These are phyloP conservation scores for Drosophila bunnanda DNA, from an alignment of 2,888 invertebrate genomes.

Conservation along the genomic window DNA sequence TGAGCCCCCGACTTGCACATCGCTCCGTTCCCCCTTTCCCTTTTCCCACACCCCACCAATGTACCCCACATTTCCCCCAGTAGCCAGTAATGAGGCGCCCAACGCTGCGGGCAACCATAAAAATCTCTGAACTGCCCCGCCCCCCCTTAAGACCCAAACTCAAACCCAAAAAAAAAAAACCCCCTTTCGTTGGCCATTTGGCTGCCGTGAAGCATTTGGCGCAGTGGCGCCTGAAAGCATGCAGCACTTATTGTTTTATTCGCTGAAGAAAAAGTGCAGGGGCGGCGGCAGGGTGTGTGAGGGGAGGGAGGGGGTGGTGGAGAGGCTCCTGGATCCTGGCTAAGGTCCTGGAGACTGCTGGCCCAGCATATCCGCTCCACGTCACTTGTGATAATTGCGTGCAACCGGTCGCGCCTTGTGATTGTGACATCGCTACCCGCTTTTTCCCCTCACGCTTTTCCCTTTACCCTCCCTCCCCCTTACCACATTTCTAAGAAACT, in stretches of 20 bases:
- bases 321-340: not conserved
- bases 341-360: conserved; percentile 32
- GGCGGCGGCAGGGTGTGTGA: not conserved
- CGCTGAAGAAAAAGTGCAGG: conserved; percentile 51
- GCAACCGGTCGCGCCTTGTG: conserved; percentile 64
- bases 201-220: conserved; percentile 67
- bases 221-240: conserved; percentile 77
- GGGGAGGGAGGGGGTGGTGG: conserved; percentile 1
- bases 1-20: conserved; percentile 50
- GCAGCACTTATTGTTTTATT: conserved; percentile 79
- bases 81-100: conserved; percentile 74
- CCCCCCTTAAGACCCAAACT: conserved; percentile 6
- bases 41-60: too few species aligned
- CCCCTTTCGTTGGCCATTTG: conserved; percentile 47
- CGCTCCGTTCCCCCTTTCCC: not conserved
- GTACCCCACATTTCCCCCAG: conserved; percentile 47
- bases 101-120: conserved; percentile 77
- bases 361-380: conserved; percentile 78
- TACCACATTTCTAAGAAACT: conserved; percentile 66
- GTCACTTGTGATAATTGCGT: conserved; percentile 80
- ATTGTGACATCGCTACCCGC: conserved; percentile 36
- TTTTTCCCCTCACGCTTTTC: not conserved
- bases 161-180: not conserved
- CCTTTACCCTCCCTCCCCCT: not conserved
- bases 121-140: conserved; percentile 49